Base-by-base conservation (phyloP, 2,888 invertebrate genomes). In the Lithosia quadra region DNA sequence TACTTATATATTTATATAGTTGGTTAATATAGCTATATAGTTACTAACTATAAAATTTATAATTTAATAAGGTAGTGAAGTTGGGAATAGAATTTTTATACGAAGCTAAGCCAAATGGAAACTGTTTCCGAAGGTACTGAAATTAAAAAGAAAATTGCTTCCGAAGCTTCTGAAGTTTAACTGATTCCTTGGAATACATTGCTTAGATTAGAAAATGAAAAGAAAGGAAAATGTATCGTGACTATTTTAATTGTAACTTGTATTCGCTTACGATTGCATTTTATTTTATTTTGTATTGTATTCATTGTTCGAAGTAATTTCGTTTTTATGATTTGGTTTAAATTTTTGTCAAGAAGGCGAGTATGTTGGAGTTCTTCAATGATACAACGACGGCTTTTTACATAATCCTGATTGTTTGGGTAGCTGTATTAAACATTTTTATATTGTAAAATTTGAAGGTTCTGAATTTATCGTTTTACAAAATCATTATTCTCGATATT, bases 1-100 rank as follows among this genome's bases (percentile, higher is more conserved):
- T 70, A 77, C 68, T 77, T 77, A 70, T 71, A 57, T 69, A 69
- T 77, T 67, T 69, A 72, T 60, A 73, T 68, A 65, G 60, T 43
- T 69, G 58, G 43, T 72, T 70, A 62, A 62, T 68, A 5, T 71
- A 72, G 68, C 67, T 39, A 36, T 65, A 33, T 72, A 80, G 70
- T 69, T 18, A 64, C 63, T 73, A 63, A 63, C 53, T 18, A 61
- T 64, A 43, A 73, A 70, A 68, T 57, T 65, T n/a, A 28, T 70
- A 67, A 68, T 70, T 70, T 69, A 22, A 60, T 71, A 72, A 60
- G 55, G 10, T 72, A 5, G 64, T 67, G 43, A 65, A 60, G n/a
- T 57, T 28, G 34, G 33, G 65, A 71, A 68, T 33, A 43, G 61
- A 65, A n/a, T 68, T 71, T 77, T 72, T 77, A 65, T 70, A 76